Base-by-base conservation (phyloP, 2,797 vertebrate species). In the Diplodus puntazzo region DNA sequence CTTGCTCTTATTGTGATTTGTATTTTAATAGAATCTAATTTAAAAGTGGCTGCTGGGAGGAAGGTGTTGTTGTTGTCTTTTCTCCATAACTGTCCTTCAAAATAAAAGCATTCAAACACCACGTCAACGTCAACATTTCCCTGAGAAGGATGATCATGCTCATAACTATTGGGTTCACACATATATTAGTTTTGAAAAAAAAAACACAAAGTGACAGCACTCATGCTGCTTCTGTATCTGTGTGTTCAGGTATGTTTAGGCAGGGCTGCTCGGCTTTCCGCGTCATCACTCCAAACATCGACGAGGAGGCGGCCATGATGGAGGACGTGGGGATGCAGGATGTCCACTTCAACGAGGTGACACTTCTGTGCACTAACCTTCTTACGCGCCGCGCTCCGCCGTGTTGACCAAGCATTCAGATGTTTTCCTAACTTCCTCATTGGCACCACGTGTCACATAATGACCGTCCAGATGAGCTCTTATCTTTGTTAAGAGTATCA, bases 241-340 rank as follows among this genome's bases (percentile, higher is more conserved):
- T 59, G 0, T 12, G 25, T 21, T 11, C 25, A 99, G 98, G 97
- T 21, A 97, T 99, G 97, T 99, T 98, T 88, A 95, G 95, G 63
- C 97, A 99, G 87, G 98, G 98, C 23, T 99, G 98, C 89, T 96
- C 95, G 0, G 95, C 97, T 17, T 99, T 99, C 94, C 96, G 97
- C 61, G 97, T 99, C 88, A 96, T 99, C 84, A 99, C 98, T n/a
- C 98, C 98, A 0, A 99, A 99, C 93, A 98, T 98, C n/a, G 98
- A 99, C 2, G 98, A 99, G 91, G 98, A 99, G 79, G 98, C 97
- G 18, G 97, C 98, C 73, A 99, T 99, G 98, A 99, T 99, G 97
- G 98, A 99, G 88, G 98, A 99, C 9, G 97, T 98, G 0, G 98
- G 98, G 49, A 99, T 99, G 98, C 97, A 99, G 92, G 98, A 99